A percentile compares a stretch with the other conserved stretches of the same genome.
Evolutionary conservation across 2,888 invertebrate species (phyloP).

Genomic region (Laothoe populi): DNA sequence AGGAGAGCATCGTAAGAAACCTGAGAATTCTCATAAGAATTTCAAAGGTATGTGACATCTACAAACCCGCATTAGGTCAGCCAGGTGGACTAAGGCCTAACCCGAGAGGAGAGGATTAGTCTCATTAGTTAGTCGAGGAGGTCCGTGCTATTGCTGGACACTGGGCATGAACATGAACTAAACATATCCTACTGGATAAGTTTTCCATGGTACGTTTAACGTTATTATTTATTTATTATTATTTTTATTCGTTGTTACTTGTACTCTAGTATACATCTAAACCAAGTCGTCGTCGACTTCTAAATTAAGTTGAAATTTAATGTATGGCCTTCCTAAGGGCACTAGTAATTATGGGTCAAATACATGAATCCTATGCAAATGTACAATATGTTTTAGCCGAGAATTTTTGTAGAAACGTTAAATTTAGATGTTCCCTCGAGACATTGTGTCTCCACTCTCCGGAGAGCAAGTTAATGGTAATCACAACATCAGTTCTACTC

Average conservation of each 20-base stretch:
- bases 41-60: too few species aligned
- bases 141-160: too few species aligned
- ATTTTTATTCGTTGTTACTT: neutral
- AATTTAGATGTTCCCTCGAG: neutral
- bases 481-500: constrained; percentile 18
- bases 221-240: neutral
- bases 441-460: constrained; percentile 31
- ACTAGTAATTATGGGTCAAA: neutral
- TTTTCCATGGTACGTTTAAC: too few species aligned
- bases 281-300: neutral
- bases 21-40: too few species aligned
- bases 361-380: constrained; percentile 6
- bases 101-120: too few species aligned
- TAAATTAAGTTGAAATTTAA: neutral
- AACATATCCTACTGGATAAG: too few species aligned
- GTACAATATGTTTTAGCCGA: constrained; percentile 1
- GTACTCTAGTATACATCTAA: too few species aligned
- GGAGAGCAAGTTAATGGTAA: constrained; percentile 28
- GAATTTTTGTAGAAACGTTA: neutral
- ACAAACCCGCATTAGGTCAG: too few species aligned
- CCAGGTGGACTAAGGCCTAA: too few species aligned
- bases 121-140: too few species aligned
- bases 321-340: neutral
- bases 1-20: too few species aligned
- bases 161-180: too few species aligned